These are phyloP conservation scores for Muscicapa adusta DNA, from an alignment of 2,113 vertebrate species.

Conservation along the genomic window DNA sequence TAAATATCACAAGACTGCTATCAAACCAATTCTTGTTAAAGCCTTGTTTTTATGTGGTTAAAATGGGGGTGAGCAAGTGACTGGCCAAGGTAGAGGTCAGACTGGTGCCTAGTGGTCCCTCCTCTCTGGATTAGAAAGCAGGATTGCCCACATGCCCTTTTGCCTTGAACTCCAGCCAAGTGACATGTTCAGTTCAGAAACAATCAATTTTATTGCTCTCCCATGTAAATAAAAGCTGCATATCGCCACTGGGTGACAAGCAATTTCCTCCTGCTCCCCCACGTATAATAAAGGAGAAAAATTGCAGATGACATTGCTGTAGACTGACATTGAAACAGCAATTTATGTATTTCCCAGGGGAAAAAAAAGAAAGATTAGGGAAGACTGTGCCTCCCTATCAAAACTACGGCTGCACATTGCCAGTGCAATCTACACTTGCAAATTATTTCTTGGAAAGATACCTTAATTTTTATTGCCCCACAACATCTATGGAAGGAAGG, in stretches of 20 bases:
- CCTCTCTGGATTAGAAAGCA: neutral
- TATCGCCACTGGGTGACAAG: neutral
- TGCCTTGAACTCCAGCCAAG: neutral
- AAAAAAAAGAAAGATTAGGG: neutral
- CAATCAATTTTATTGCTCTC: conserved; percentile 18
- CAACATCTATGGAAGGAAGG: neutral
- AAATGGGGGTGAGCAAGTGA: neutral
- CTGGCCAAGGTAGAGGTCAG: neutral
- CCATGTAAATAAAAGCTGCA: conserved; percentile 21
- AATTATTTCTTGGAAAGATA: neutral
- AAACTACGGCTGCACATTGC: neutral
- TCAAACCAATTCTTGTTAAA: neutral
- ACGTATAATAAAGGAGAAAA: neutral
- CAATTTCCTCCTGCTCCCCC: conserved; percentile 12
- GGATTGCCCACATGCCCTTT: neutral
- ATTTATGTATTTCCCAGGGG: neutral
- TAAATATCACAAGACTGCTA: neutral
- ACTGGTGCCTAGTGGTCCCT: rapidly evolving
- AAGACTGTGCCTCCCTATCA: neutral
- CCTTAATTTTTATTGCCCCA: neutral
- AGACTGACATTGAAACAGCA: neutral
- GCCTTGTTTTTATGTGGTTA: neutral
- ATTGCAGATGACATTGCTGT: neutral
- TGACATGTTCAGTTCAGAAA: neutral
- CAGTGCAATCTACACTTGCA: neutral